Conservation (phyloP, 2,888 invertebrate genomes). For the Epinotia brunnichana region DNA sequence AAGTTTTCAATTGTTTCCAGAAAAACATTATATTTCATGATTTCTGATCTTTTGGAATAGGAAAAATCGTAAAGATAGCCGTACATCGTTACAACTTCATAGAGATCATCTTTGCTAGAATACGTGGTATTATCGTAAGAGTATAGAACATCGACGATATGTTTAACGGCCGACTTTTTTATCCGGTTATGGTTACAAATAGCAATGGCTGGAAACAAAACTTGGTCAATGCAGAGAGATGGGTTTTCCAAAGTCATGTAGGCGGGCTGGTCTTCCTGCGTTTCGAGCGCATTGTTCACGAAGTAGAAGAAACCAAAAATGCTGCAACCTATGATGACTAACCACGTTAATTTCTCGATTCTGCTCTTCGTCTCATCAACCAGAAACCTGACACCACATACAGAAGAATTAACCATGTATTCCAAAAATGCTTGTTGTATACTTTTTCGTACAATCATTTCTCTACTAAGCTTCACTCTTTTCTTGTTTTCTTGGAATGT, state of each 20-base stretch:
- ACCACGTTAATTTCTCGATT: constrained; percentile 29
- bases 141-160: constrained; percentile 27
- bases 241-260: constrained; percentile 37
- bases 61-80: constrained; percentile 39
- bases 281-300: constrained; percentile 11
- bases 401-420: constrained; percentile 37
- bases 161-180: constrained; percentile 29
- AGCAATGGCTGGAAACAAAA: constrained; percentile 34
- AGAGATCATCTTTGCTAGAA: constrained; percentile 31
- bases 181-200: constrained; percentile 39
- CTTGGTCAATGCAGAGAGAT: constrained; percentile 6
- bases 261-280: constrained; percentile 22
- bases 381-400: constrained; percentile 33
- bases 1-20: constrained; percentile 28
- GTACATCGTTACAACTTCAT: constrained; percentile 23
- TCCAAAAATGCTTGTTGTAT: constrained; percentile 28
- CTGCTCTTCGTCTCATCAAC: constrained; percentile 23
- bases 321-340: constrained; percentile 19
- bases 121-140: constrained; percentile 34
- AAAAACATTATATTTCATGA: constrained; percentile 23
- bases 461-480: constrained; percentile 4
- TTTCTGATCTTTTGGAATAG: constrained; percentile 15
- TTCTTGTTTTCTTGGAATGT: constrained; percentile 6
- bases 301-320: constrained; percentile 34
- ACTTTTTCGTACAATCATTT: constrained; percentile 31